Percentiles rank a stretch among this genome's conserved stretches.
Evolutionary conservation across 2,888 invertebrate genomes (phyloP).

Genomic region (Beris morrisii): DNA sequence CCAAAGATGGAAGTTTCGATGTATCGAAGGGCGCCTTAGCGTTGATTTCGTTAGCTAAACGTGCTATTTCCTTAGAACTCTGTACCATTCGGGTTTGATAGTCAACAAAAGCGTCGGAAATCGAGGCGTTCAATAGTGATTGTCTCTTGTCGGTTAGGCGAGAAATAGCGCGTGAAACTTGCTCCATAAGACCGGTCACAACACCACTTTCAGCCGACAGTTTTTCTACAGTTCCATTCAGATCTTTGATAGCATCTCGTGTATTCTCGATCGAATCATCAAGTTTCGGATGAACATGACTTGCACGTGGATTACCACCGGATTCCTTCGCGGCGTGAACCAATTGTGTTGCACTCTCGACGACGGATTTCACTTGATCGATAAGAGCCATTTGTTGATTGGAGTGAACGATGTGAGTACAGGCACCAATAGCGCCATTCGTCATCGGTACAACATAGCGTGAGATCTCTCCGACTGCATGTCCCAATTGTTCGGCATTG

Average conservation of each 20-base stretch:
- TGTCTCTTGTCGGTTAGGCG: constrained; percentile 74
- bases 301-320: constrained; percentile 91
- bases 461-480: constrained; percentile 76
- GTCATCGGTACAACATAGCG: constrained; percentile 85
- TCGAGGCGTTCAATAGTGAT: constrained; percentile 70
- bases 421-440: constrained; percentile 80
- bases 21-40: constrained; percentile 80
- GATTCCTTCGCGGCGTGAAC: constrained; percentile 83
- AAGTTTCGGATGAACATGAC: constrained; percentile 76
- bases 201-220: constrained; percentile 87
- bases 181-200: constrained; percentile 86
- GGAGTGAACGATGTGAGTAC: constrained; percentile 86
- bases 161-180: constrained; percentile 85
- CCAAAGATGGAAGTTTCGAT: constrained; percentile 76
- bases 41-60: constrained; percentile 90
- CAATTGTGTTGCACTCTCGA: constrained; percentile 88
- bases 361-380: constrained; percentile 91
- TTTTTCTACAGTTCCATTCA: constrained; percentile 76
- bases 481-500: constrained; percentile 92
- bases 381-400: constrained; percentile 83
- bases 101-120: constrained; percentile 83
- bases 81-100: constrained; percentile 97
- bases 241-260: constrained; percentile 78
- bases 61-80: constrained; percentile 89
- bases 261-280: constrained; percentile 78